phyloP scores from a whole-genome alignment of 2,888 invertebrate species.

The Alitta virens region DNA sequence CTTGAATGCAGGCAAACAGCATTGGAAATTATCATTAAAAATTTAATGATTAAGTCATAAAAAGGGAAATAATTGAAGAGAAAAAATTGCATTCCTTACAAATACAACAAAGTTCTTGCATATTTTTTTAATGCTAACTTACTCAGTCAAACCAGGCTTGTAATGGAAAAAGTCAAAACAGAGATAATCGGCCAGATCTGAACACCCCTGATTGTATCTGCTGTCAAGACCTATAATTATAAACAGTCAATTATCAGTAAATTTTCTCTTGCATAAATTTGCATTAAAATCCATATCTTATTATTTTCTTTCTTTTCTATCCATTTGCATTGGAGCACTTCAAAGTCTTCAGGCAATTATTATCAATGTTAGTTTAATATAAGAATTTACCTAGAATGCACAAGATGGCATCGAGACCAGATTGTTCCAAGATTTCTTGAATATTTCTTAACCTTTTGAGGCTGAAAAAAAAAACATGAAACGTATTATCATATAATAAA shows the following conservation, averaged over 20 bases:
- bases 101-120: background rate
- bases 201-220: slow-evolving; percentile 50
- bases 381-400: slow-evolving; percentile 39
- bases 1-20: too few relatives aligned
- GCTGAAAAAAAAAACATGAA: slow-evolving; percentile 33
- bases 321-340: too few relatives aligned
- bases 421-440: slow-evolving; percentile 35
- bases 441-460: slow-evolving; percentile 37
- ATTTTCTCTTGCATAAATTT: too few relatives aligned
- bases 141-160: slow-evolving; percentile 41
- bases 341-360: too few relatives aligned
- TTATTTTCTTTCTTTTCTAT: too few relatives aligned
- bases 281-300: too few relatives aligned
- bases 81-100: too few relatives aligned
- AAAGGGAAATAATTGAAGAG: too few relatives aligned
- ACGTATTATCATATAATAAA: too few relatives aligned
- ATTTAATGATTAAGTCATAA: too few relatives aligned
- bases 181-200: slow-evolving; percentile 48
- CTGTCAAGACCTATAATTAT: slow-evolving; percentile 49
- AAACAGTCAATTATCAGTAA: too few relatives aligned
- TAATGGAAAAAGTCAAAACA: slow-evolving; percentile 51
- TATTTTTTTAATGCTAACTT: slow-evolving; percentile 38
- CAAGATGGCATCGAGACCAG: slow-evolving; percentile 39
- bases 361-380: background rate
- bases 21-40: too few relatives aligned